Base-by-base conservation (phyloP, 2,113 vertebrate genomes). In the Panthera leo region DNA sequence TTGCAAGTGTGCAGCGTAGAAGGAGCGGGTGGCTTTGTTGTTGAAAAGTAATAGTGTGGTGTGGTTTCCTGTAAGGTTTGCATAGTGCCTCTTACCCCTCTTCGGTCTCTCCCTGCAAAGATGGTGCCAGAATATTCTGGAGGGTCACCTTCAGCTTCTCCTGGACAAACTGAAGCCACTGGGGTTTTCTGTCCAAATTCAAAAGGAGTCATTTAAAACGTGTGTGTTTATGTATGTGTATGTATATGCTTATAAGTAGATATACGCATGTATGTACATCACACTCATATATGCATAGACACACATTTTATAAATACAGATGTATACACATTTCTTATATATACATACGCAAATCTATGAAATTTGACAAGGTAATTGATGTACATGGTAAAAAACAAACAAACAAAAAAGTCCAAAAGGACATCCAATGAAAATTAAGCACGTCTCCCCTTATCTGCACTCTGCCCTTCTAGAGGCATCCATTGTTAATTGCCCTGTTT, bases 141-240 rank as follows among this genome's bases (percentile, higher is more conserved):
- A 91, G 92, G 73, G 76, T 83, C 75, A 84, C 83, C 73, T 93
- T 91, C 51, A 82, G 65, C 93, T 97, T 92, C 61, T 93, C 51
- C 45, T 86, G 8, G 85, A 55, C 79, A 94, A 95, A 94, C 76
- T 58, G 58, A 96, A 95, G 27, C 51, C 80, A 55, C 5, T 90
- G 91, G 82, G 21, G 4, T 78, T 96, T 94, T 87, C 76, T 83
- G 67, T 79, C 65, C 65, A 86, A n/a, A 82, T 97, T 67, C 85
- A 76, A 51, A 61, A 83, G 51, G 42, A 78, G 45, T 89, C 63
- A 42, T 89, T 82, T 94, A 63, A 90, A 87, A 84, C 21, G 3
- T 58, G 16, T 63, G 6, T 89, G 85, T 25, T 12, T 67, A 5
- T 58, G 18, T 48, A 3, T 78, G 31, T 58, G 18, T 27, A 5